A percentile compares a stretch with the other conserved stretches of the same genome.
These are phyloP conservation scores for Tinea semifulvella DNA, from an alignment of 2,888 invertebrate species.

Conservation along the genomic window DNA sequence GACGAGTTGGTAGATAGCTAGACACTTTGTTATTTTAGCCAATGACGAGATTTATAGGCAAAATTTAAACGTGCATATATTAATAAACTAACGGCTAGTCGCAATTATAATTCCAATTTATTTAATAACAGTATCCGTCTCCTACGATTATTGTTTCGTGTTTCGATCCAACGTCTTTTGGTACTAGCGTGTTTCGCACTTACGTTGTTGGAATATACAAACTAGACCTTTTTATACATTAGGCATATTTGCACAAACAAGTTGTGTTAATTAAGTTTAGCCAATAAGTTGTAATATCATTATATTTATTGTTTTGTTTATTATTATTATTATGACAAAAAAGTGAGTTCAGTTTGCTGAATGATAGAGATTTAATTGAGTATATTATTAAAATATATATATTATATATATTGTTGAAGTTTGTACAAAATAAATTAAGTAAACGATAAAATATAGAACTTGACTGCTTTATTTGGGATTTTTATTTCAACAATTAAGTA, in stretches of 20 bases:
- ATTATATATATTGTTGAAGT: constrained; percentile 68
- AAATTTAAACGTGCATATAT: no score
- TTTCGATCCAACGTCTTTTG: no score
- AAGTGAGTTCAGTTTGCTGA: constrained; percentile 68
- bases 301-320: constrained; percentile 44
- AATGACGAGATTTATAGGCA: no score
- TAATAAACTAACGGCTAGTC: no score
- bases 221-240: no score
- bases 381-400: constrained; percentile 60
- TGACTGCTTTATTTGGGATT: constrained; percentile 60
- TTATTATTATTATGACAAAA: constrained; percentile 63
- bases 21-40: no score
- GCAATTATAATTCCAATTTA: no score
- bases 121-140: no score
- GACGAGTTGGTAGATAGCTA: no score
- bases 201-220: no score
- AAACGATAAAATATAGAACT: constrained; percentile 69
- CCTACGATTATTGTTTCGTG: no score
- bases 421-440: constrained; percentile 70
- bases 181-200: no score
- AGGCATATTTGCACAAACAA: constrained; percentile 67
- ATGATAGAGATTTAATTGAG: constrained; percentile 67
- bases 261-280: constrained; percentile 69
- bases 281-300: constrained; percentile 66
- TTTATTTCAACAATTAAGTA: constrained; percentile 30